Conservation (phyloP, 2,888 invertebrate genomes). For the Xanthia togata region DNA sequence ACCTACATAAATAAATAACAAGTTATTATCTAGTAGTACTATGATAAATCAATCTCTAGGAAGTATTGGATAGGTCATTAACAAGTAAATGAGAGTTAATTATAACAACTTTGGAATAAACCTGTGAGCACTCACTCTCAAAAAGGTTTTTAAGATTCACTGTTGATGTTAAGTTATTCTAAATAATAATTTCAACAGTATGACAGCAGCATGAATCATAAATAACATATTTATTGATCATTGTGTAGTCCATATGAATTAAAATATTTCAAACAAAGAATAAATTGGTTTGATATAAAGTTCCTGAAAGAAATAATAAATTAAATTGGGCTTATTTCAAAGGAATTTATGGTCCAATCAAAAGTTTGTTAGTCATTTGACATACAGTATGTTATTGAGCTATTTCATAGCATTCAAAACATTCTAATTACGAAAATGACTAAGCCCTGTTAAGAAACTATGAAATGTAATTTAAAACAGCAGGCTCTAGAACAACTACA, state of each 20-base stretch:
- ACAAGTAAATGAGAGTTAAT: not conserved
- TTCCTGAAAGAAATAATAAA: not conserved
- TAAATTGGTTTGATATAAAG: not conserved
- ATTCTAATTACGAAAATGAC: conserved; percentile 14
- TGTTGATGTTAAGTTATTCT: conserved; percentile 8
- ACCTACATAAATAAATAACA: not conserved
- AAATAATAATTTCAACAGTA: not conserved
- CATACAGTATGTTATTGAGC: not conserved
- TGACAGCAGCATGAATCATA: conserved; percentile 23
- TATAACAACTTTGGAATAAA: not conserved
- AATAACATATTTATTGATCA: not conserved
- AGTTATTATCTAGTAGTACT: not conserved
- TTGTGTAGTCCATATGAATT: not conserved
- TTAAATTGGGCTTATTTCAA: conserved; percentile 3
- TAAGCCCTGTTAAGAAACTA: conserved; percentile 6
- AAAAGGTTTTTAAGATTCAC: not conserved
- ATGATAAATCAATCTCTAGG: not conserved
- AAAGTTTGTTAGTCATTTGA: not conserved
- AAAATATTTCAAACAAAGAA: not conserved
- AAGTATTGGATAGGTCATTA: not conserved
- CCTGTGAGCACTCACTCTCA: not conserved
- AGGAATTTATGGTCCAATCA: not conserved
- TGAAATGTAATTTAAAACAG: conserved; percentile 9
- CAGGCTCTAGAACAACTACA: not conserved
- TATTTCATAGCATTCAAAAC: not conserved